Conservation (phyloP, 2,797 vertebrate species). For the Microchirus variegatus region DNA sequence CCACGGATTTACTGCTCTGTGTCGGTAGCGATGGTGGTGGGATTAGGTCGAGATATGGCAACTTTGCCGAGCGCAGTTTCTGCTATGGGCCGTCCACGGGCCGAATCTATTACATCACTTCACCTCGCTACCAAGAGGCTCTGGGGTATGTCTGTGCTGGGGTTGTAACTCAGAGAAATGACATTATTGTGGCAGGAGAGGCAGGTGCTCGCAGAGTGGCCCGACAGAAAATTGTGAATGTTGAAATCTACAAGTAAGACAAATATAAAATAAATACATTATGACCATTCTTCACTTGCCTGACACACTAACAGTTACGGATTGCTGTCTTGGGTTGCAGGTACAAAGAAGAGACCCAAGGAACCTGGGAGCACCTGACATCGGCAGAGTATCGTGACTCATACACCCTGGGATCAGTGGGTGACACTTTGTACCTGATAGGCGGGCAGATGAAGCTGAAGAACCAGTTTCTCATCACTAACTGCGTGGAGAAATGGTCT, state of each 20-base stretch:
- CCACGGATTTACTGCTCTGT: slow-evolving; percentile 92
- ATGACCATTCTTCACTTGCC: background rate
- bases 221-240: slow-evolving; percentile 86
- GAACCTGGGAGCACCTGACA: slow-evolving; percentile 91
- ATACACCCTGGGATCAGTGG: slow-evolving; percentile 87
- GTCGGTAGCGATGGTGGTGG: slow-evolving; percentile 91
- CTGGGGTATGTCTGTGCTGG: slow-evolving; percentile 90
- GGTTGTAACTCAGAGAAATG: slow-evolving; percentile 90
- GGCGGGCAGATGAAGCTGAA: slow-evolving; percentile 97
- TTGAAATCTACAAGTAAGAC: slow-evolving; percentile 93
- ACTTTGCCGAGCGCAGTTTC: slow-evolving; percentile 90
- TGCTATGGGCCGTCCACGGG: slow-evolving; percentile 88
- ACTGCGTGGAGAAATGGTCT: slow-evolving; percentile 91
- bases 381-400: slow-evolving; percentile 91
- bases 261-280: background rate
- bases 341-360: slow-evolving; percentile 89
- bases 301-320: background rate
- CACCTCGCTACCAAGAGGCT: slow-evolving; percentile 91
- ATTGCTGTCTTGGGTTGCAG: slow-evolving; percentile 71
- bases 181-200: slow-evolving; percentile 93
- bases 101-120: slow-evolving; percentile 92
- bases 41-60: slow-evolving; percentile 90
- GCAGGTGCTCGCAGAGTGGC: slow-evolving; percentile 88
- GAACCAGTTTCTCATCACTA: slow-evolving; percentile 91
- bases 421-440: slow-evolving; percentile 88